Percentiles rank a stretch among this genome's conserved stretches.
Conservation (phyloP, 64 coral and sea anemone genomes). For the Actinia tenebrosa region DNA sequence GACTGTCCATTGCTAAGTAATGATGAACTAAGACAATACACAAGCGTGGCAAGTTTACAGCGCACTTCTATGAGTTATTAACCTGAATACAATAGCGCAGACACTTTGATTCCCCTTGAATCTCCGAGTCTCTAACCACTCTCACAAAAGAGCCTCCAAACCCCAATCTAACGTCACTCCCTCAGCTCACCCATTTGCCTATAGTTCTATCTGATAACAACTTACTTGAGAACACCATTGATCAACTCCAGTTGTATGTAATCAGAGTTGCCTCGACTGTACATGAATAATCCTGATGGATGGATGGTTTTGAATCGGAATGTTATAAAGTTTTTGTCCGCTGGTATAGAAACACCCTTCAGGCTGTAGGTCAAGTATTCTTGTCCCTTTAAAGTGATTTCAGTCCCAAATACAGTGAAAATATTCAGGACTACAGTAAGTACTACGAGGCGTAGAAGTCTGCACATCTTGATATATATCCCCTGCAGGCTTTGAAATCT, state of each 20-base stretch:
- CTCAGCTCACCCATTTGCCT: neutral
- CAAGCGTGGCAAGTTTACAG: neutral
- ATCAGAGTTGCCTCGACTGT: slow-evolving; percentile 10
- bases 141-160: neutral
- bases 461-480: neutral
- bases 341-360: neutral
- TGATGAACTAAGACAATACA: neutral
- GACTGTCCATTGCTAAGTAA: neutral
- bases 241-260: slow-evolving; percentile 31
- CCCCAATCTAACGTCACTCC: neutral
- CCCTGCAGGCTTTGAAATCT: neutral
- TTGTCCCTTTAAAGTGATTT: neutral
- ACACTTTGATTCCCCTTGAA: neutral
- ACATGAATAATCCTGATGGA: slow-evolving; percentile 38
- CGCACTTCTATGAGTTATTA: neutral
- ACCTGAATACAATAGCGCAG: neutral
- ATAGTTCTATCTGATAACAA: neutral
- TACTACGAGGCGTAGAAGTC: neutral
- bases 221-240: slow-evolving; percentile 21
- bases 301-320: slow-evolving; percentile 55
- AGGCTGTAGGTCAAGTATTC: slow-evolving; percentile 10
- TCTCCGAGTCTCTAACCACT: neutral
- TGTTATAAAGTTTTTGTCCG: neutral
- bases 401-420: neutral
- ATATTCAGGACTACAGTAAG: neutral